Percentiles rank a stretch among this genome's conserved stretches.
These are phyloP conservation scores for Passer domesticus DNA, from an alignment of 2,113 vertebrate genomes.

Conservation along the genomic window DNA sequence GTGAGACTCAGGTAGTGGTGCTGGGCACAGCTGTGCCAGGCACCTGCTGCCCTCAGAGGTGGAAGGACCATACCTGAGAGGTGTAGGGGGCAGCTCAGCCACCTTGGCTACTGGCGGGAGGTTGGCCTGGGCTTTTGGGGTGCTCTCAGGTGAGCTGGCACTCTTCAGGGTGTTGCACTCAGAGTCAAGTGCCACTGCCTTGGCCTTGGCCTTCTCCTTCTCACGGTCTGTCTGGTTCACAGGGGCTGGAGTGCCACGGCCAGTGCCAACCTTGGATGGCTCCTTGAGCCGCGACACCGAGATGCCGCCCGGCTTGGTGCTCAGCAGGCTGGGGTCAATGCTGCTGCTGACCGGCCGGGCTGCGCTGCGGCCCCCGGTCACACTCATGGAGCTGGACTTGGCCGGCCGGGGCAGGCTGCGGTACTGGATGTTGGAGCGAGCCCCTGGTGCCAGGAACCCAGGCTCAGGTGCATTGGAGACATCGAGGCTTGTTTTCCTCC, in stretches of 20 bases:
- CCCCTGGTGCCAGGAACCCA: conserved; percentile 87
- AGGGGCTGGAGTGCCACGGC: conserved; percentile 74
- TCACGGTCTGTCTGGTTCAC: conserved; percentile 96
- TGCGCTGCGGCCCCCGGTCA: conserved; percentile 78
- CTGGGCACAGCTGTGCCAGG: rapidly evolving
- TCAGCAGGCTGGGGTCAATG: conserved; percentile 84
- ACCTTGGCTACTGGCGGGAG: conserved; percentile 78
- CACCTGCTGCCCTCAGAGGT: rapidly evolving
- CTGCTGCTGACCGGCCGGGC: conserved; percentile 86
- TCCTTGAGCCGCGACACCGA: conserved; percentile 83
- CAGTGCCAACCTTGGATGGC: conserved; percentile 74
- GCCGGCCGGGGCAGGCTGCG: conserved; percentile 94
- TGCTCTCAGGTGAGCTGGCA: conserved; percentile 74
- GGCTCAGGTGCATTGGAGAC: conserved; percentile 82
- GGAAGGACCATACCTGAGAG: conserved; percentile 80
- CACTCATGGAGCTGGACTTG: conserved; percentile 91
- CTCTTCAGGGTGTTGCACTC: conserved; percentile 79
- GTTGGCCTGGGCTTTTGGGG: conserved; percentile 79
- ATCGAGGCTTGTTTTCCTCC: conserved; percentile 91
- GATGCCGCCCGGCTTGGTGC: conserved; percentile 76
- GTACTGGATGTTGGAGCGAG: conserved; percentile 92
- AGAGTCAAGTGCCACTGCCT: conserved; percentile 86
- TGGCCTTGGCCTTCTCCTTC: conserved; percentile 94
- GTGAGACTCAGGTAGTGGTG: neutral
- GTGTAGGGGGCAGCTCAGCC: conserved; percentile 81